Evolutionary conservation across 2,797 vertebrate species (phyloP).

Genomic region (Cyclopterus lumpus): DNA sequence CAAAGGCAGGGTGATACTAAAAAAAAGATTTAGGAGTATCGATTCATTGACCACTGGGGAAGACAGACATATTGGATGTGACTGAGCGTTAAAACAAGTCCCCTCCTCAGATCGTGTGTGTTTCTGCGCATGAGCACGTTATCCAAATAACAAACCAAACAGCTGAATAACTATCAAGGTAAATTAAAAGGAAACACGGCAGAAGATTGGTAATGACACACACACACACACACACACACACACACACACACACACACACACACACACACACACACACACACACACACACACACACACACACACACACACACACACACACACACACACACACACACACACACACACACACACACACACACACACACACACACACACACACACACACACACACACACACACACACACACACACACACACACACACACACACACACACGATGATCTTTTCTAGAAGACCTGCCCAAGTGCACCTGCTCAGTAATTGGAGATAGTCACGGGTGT

Average conservation of each 20-base stretch:
- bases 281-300: neutral
- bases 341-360: too few species aligned
- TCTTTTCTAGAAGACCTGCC: slow-evolving; percentile 64
- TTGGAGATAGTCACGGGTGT: slow-evolving; percentile 57
- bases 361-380: too few species aligned
- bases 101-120: neutral
- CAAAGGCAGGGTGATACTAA: neutral
- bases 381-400: too few species aligned
- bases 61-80: slow-evolving; percentile 28
- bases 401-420: slow-evolving; percentile 3
- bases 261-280: slow-evolving; percentile 13
- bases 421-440: slow-evolving; percentile 36
- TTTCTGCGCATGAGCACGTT: neutral
- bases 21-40: neutral
- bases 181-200: slow-evolving; percentile 40
- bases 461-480: slow-evolving; percentile 62
- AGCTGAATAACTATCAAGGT: slow-evolving; percentile 17
- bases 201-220: slow-evolving; percentile 24
- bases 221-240: slow-evolving; percentile 9
- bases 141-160: slow-evolving; percentile 4
- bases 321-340: slow-evolving; percentile 8
- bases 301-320: slow-evolving; percentile 5
- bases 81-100: slow-evolving; percentile 12
- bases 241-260: slow-evolving; percentile 1
- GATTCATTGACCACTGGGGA: neutral